A percentile compares a stretch with the other conserved stretches of the same genome.
Evolutionary conservation across 2,113 vertebrate species (phyloP).

Genomic region (Lamprologus callipterus): DNA sequence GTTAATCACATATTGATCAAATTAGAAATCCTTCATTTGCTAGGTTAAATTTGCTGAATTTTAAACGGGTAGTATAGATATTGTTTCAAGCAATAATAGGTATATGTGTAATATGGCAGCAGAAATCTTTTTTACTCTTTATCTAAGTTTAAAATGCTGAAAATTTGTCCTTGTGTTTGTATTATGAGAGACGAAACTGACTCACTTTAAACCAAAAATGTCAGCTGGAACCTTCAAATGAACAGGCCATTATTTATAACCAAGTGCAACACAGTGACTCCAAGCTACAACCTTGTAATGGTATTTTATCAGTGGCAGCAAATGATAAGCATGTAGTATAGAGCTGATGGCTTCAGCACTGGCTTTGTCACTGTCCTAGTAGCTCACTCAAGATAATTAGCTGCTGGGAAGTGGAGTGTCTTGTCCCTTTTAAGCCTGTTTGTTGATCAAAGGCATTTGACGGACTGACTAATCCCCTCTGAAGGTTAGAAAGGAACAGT

Average conservation of each 20-base stretch:
- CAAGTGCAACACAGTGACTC: background rate
- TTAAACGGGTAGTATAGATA: background rate
- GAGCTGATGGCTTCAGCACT: background rate
- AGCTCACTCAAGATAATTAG: conserved; percentile 41
- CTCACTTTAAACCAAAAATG: background rate
- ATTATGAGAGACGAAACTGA: background rate
- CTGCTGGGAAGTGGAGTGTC: conserved; percentile 17
- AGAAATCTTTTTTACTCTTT: background rate
- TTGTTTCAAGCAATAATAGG: background rate
- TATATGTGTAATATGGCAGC: background rate
- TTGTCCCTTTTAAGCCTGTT: conserved; percentile 26
- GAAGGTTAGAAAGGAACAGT: background rate
- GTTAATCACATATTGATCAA: background rate
- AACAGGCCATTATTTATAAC: background rate
- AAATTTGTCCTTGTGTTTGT: background rate
- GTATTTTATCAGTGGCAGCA: conserved; percentile 1
- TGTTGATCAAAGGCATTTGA: conserved; percentile 50
- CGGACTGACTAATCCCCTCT: conserved; percentile 17
- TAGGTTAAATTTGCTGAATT: background rate
- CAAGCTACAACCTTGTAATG: background rate
- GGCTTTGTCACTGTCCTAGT: conserved; percentile 15
- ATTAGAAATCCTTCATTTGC: background rate
- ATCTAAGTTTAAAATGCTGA: background rate
- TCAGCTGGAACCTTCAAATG: background rate
- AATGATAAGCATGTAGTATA: background rate